Evolutionary conservation across 2,113 vertebrate species (phyloP), one percentile per base, ranked within the genome.

Genomic region (Nothocercus julius): DNA sequence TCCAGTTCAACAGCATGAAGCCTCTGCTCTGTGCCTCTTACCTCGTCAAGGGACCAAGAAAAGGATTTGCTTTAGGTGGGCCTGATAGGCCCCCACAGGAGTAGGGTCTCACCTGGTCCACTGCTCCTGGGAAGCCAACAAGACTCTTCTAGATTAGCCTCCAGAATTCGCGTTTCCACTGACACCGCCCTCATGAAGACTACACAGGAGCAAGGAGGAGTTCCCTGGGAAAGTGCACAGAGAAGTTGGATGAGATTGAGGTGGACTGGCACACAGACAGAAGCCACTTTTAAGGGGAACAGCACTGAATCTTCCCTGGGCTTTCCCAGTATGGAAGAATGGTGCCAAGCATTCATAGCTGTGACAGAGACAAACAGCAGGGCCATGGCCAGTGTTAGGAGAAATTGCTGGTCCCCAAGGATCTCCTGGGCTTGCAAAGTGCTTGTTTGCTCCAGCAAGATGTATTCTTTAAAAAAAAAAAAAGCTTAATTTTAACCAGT

Each of bases 321-420:
- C 18, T 66, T 92, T 86, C 54, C 63, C 79, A 51, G 89, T 58
- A 17, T 75, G 11, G 70, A 45, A 54, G 19, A 27, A 32, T 1
- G 9, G 5, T 88, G 88, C 94, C 95, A 95, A 86, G 67, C 83
- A 94, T 97, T 96, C 88, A 88, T 53, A 94, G 81, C 90, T 80
- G 95, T 87, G 86, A 73, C 54, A 66, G 86, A 85, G 54, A 94
- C 93, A 92, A 96, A 94, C 92, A 96, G 90, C 69, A 69, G 58
- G 58, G 58, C 62, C 8, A 3, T 49, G 66, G 77, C 70, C 66
- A 54, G 62, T 1, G 51, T 36, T 8, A 64, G 81, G 62, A 95
- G 93, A 91, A 93, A 94, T 69, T 69, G 69, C 13, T 2, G 27
- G 40, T 90, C 92, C 84, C 77, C 44, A 4, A 12, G 90, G 95